Evolutionary conservation across 2,888 invertebrate genomes (phyloP).

Genomic region (Fissipunctia ypsillon): DNA sequence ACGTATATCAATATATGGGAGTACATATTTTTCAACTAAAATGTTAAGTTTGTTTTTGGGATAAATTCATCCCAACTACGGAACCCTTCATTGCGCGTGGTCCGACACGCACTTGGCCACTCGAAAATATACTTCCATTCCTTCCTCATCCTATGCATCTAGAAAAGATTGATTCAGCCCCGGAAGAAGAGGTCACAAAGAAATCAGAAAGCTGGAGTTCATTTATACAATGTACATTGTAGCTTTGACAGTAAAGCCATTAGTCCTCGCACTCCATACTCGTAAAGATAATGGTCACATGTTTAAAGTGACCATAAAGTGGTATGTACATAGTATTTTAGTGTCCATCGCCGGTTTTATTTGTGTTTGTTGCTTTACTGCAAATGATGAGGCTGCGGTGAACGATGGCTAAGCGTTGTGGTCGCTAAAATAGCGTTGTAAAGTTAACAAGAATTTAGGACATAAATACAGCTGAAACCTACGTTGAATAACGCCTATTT

Average conservation of each 20-base stretch:
- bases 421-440: slow-evolving; percentile 36
- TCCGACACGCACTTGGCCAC: too few relatives aligned
- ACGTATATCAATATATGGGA: too few relatives aligned
- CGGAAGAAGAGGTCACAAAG: not conserved
- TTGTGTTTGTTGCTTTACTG: slow-evolving; percentile 64
- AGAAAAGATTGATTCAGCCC: not conserved
- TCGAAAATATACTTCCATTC: too few relatives aligned
- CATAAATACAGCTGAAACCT: not conserved
- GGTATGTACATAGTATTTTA: slow-evolving; percentile 70
- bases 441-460: not conserved
- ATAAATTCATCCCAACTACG: too few relatives aligned
- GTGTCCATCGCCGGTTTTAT: slow-evolving; percentile 61
- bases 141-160: not conserved
- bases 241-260: slow-evolving; percentile 39
- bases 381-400: slow-evolving; percentile 67
- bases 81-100: too few relatives aligned
- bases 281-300: slow-evolving; percentile 64
- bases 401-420: slow-evolving; percentile 50
- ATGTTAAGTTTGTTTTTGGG: too few relatives aligned
- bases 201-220: slow-evolving; percentile 13
- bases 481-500: too few relatives aligned
- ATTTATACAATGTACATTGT: slow-evolving; percentile 53
- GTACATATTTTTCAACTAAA: too few relatives aligned
- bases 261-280: slow-evolving; percentile 32
- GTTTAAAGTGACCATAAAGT: slow-evolving; percentile 65